Evolutionary conservation across 2,888 invertebrate species (phyloP), one percentile per base, ranked within the genome.

Genomic region (Sarcophaga carnaria): DNA sequence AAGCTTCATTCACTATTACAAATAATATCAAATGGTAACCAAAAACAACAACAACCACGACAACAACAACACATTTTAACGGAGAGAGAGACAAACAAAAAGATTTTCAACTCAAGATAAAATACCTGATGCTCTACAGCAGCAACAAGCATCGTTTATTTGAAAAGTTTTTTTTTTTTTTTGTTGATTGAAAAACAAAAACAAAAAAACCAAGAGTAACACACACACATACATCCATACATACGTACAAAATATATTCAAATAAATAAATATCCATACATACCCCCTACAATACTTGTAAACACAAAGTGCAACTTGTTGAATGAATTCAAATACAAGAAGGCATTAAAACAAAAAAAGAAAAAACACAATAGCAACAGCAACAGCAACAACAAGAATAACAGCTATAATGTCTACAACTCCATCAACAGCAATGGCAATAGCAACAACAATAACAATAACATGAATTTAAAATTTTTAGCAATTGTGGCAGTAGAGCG

Each of bases 291-390:
- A 76, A 62, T 60, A 54, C 1, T 54, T 17, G 54, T 54, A 54
- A 14, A 54, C 54, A 54, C 54, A 62, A 62, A 20, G 10, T 62
- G 64, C 74, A 78, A 83, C 83, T 84, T 87, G 81, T 82, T 87
- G 87, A 87, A 84, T 87, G 84, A 87, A 87, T 84, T 84, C 69
- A 76, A 82, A 82, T 85, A 37, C 74, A 74, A 70, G 59, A 27
- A 60, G 37, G 37, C 37, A 62, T 66, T 76, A 20, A 20, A n/a
- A n/a, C 60, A 45, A 74, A 47, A 54, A 54, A 77, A 49, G 54
- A 27, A 1, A 2, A 17, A 14, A 11, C 20, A 66, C 37, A 79
- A 77, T 17, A 70, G 45, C 70, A 27, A 27, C 59, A 37, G 45
- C 72, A 27, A 6, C 37, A 45, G 8, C 66, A 60, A 25, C 59